phyloP scores from a whole-genome alignment of 2,888 invertebrate species.

The Trachelus stipa region DNA sequence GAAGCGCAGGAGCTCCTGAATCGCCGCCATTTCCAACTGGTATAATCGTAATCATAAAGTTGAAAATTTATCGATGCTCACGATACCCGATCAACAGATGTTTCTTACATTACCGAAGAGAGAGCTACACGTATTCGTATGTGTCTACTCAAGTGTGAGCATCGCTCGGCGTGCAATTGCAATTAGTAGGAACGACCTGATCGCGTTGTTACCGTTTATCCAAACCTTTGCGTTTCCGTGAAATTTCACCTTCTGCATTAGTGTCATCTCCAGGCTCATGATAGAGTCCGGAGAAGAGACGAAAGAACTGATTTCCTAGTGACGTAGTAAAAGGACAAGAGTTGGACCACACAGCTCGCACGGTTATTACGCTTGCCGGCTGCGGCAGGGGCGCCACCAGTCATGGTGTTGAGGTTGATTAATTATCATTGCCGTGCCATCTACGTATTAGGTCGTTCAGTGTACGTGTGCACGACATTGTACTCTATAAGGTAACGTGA shows the following conservation, averaged over 20 bases:
- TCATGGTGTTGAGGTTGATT: slow-evolving; percentile 49
- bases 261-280: neutral
- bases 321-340: slow-evolving; percentile 26
- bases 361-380: slow-evolving; percentile 46
- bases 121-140: neutral
- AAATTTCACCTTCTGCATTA: neutral
- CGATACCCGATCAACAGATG: neutral
- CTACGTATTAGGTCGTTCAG: slow-evolving; percentile 27
- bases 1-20: neutral
- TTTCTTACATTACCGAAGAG: neutral
- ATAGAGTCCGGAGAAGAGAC: neutral
- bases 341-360: slow-evolving; percentile 51
- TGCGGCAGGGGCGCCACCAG: slow-evolving; percentile 41
- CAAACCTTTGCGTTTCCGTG: neutral
- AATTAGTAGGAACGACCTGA: neutral
- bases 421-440: slow-evolving; percentile 51
- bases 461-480: slow-evolving; percentile 39
- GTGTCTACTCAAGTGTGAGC: neutral
- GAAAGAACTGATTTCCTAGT: neutral
- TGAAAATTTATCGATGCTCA: slow-evolving; percentile 19
- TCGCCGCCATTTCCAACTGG: neutral
- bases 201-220: neutral
- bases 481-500: slow-evolving; percentile 38
- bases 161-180: neutral
- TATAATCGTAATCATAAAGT: slow-evolving; percentile 16